Conservation (phyloP, 2,797 vertebrate genomes). For the Petrocephalus schoutedeni region DNA sequence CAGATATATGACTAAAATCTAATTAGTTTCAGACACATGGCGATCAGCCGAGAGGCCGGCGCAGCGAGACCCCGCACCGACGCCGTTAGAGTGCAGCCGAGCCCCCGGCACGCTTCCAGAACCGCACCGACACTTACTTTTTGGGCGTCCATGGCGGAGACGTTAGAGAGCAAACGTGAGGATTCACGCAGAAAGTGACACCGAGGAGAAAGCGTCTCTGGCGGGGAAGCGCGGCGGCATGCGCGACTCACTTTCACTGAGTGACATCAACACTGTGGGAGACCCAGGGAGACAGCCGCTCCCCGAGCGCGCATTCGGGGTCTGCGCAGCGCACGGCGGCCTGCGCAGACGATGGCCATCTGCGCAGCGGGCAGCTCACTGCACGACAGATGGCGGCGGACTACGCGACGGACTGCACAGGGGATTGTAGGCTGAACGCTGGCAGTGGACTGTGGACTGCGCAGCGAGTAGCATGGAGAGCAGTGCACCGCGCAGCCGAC, state of each 20-base stretch:
- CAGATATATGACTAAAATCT: neutral
- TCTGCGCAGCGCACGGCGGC: neutral
- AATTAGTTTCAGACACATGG: neutral
- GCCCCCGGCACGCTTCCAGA: neutral
- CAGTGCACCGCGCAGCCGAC: neutral
- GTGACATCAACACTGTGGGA: neutral
- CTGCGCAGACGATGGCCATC: too few species aligned
- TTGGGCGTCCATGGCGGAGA: conserved; percentile 46
- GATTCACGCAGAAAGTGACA: conserved; percentile 15
- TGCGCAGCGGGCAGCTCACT: too few species aligned
- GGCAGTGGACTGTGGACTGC: neutral
- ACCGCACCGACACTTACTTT: conserved; percentile 41
- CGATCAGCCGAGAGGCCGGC: neutral
- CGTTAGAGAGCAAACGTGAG: neutral
- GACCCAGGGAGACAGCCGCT: neutral
- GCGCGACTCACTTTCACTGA: conserved; percentile 28
- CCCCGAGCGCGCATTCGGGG: neutral
- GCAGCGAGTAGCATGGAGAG: neutral
- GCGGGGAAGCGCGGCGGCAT: conserved; percentile 31
- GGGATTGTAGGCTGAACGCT: neutral
- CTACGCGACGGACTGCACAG: neutral
- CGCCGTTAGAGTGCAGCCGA: neutral
- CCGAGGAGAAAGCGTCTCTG: conserved; percentile 33
- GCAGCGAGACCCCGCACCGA: neutral
- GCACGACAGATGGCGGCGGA: too few species aligned